Conservation (phyloP, 2,797 vertebrate species). For the Podarcis lilfordi region DNA sequence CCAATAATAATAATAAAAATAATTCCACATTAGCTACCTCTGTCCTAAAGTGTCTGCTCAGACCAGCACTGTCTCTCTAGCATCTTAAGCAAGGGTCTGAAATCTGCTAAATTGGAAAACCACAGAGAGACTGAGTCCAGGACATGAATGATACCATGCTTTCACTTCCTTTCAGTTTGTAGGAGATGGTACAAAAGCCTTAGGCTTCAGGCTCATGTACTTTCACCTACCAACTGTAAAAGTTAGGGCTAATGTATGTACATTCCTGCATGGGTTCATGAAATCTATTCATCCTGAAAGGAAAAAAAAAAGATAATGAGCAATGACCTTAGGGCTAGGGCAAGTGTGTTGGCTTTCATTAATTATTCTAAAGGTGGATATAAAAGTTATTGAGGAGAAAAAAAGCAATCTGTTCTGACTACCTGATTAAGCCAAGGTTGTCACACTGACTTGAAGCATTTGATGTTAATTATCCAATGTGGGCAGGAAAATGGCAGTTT, state of each 20-base stretch:
- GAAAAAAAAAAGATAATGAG: not conserved
- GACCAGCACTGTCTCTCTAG: not conserved
- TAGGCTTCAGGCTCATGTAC: not conserved
- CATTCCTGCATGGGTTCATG: not conserved
- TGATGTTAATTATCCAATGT: conserved; percentile 8
- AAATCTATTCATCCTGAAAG: not conserved
- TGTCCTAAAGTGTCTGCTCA: no score
- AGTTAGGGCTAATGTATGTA: not conserved
- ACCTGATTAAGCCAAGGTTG: conserved; percentile 7
- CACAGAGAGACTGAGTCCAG: not conserved
- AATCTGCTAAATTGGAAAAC: not conserved
- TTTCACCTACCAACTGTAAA: not conserved
- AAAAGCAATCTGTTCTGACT: not conserved
- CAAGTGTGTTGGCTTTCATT: no score
- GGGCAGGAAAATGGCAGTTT: not conserved
- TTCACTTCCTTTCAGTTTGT: not conserved
- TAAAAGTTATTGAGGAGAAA: not conserved
- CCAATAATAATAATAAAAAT: no score
- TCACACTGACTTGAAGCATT: not conserved
- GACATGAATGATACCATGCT: not conserved
- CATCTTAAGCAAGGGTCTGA: not conserved
- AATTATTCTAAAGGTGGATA: not conserved
- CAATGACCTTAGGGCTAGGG: not conserved
- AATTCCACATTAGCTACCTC: no score
- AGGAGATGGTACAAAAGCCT: not conserved